These are phyloP conservation scores for Glareola pratincola DNA, from an alignment of 2,113 vertebrate genomes.

Conservation along the genomic window DNA sequence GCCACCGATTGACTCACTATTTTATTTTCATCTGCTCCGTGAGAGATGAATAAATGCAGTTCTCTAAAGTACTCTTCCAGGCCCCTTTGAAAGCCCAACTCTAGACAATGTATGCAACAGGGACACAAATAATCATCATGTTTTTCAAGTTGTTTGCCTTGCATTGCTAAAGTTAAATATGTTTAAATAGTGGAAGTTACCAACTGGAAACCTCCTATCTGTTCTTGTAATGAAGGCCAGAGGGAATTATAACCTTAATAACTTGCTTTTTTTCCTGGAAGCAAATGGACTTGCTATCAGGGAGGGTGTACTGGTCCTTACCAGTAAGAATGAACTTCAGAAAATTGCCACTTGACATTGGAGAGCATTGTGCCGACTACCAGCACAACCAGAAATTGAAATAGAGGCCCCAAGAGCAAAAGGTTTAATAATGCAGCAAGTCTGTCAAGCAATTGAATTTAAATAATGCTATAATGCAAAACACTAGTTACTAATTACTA, in stretches of 20 bases:
- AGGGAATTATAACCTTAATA: conserved; percentile 21
- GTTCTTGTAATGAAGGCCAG: conserved; percentile 43
- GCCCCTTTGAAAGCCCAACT: background rate
- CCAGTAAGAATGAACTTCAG: background rate
- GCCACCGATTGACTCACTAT: background rate
- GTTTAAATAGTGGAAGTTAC: conserved; percentile 19
- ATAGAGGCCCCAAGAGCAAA: conserved; percentile 31
- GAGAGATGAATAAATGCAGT: background rate
- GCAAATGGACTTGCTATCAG: background rate
- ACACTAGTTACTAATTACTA: conserved; percentile 26
- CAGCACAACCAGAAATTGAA: conserved; percentile 20
- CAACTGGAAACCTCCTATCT: conserved; percentile 1
- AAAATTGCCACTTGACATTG: conserved; percentile 56
- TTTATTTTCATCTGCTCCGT: background rate
- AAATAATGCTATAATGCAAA: conserved; percentile 22
- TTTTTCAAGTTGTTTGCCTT: conserved; percentile 22
- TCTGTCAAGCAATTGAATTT: conserved; percentile 40
- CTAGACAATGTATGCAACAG: background rate
- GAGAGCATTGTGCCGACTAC: background rate
- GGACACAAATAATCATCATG: background rate
- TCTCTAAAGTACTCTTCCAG: background rate
- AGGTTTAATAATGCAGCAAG: conserved; percentile 34
- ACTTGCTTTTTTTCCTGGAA: conserved; percentile 12
- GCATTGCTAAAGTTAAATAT: conserved; percentile 2
- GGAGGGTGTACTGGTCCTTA: background rate